A percentile compares a stretch with the other conserved stretches of the same genome.
These are phyloP conservation scores for Sebastes nivosus DNA, from an alignment of 2,797 vertebrate species.

Conservation along the genomic window DNA sequence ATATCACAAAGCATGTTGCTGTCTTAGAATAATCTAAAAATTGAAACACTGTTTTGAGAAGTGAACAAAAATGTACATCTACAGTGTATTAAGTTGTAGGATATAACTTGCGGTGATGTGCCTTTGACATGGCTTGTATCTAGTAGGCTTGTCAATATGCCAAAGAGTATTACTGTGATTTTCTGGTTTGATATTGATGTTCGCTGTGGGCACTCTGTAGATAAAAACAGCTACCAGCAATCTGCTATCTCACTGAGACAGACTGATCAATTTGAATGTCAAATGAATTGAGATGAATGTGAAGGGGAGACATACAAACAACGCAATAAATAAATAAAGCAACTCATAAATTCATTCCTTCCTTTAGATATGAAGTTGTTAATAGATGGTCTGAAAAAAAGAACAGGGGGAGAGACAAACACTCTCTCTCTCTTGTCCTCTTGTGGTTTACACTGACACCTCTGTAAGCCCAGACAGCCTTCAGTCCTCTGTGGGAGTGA, in stretches of 20 bases:
- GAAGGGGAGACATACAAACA: not conserved
- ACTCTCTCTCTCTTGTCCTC: not conserved
- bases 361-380: not conserved
- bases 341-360: not conserved
- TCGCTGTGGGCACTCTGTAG: not conserved
- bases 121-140: constrained; percentile 1
- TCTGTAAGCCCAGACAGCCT: not conserved
- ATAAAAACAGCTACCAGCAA: constrained; percentile 15
- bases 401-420: not conserved
- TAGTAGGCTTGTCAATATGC: not conserved
- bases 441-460: not conserved
- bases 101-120: not conserved
- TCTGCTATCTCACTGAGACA: constrained; percentile 9
- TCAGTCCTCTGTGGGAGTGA: not conserved
- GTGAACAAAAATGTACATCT: not conserved
- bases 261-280: constrained; percentile 24
- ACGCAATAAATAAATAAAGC: not conserved
- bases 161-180: constrained; percentile 5
- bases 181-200: constrained; percentile 21
- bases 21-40: not conserved
- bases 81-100: not conserved
- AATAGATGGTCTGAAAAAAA: not conserved
- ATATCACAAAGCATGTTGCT: not conserved
- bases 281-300: constrained; percentile 7
- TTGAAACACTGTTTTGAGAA: not conserved